Conservation (phyloP, 2,888 invertebrate species). For the Bombylius discolor region DNA sequence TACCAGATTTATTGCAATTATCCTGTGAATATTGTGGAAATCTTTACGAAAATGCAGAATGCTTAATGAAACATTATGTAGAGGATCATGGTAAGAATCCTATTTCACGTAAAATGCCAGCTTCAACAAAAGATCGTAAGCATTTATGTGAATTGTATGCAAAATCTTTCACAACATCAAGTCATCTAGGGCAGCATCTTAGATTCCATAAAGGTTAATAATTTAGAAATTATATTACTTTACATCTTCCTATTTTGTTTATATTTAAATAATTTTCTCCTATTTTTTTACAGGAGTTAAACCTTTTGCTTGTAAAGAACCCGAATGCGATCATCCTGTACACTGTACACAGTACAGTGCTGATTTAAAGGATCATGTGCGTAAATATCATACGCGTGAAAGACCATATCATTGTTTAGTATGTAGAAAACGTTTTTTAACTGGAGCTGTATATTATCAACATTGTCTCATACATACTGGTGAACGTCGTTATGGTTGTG, state of each 20-base stretch:
- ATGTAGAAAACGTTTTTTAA: conserved; percentile 47
- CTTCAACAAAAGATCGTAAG: conserved; percentile 28
- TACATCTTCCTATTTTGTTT: too few relatives aligned
- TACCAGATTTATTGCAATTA: conserved; percentile 19
- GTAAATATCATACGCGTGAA: conserved; percentile 51
- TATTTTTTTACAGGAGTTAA: conserved; percentile 40
- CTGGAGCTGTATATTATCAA: conserved; percentile 50
- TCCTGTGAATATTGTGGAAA: conserved; percentile 32
- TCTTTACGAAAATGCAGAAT: conserved; percentile 24
- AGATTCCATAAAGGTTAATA: conserved; percentile 46
- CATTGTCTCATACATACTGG: conserved; percentile 49
- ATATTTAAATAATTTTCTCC: background rate
- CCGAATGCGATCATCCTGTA: conserved; percentile 45
- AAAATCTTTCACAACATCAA: conserved; percentile 47
- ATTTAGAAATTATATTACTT: background rate
- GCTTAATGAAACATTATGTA: conserved; percentile 40
- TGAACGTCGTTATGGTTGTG: conserved; percentile 49
- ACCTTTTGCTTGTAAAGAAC: conserved; percentile 47
- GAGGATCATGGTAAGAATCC: conserved; percentile 43
- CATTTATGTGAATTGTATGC: conserved; percentile 49
- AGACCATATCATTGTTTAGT: conserved; percentile 48
- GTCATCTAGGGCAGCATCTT: conserved; percentile 52
- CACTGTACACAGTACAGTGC: conserved; percentile 52
- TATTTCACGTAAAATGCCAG: conserved; percentile 29
- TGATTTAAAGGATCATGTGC: conserved; percentile 48